These are phyloP conservation scores for Diachasmimorpha longicaudata DNA, from an alignment of 1,140 invertebrate species.

Conservation along the genomic window DNA sequence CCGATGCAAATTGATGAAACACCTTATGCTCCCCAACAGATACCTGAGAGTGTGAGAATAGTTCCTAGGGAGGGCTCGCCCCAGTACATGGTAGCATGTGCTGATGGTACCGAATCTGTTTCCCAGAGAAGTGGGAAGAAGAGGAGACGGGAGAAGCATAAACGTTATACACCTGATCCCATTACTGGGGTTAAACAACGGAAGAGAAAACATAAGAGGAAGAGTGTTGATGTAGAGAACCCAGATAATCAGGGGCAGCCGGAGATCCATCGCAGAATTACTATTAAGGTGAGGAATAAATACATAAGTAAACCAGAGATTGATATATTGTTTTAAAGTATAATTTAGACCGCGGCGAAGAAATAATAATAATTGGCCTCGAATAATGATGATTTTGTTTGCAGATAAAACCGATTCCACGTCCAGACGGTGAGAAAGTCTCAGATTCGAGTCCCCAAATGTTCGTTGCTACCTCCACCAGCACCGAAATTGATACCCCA, in stretches of 20 bases:
- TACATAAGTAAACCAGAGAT: no score
- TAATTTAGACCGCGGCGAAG: no score
- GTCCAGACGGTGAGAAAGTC: constrained; percentile 73
- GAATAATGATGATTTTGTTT: constrained; percentile 26
- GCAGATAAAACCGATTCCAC: constrained; percentile 81
- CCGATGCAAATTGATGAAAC: constrained; percentile 41
- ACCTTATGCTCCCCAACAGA: constrained; percentile 40
- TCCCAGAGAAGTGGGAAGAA: constrained; percentile 57
- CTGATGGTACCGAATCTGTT: constrained; percentile 51
- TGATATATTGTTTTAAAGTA: no score
- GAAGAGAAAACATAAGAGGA: constrained; percentile 67
- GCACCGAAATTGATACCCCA: constrained; percentile 68
- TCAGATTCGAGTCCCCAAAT: constrained; percentile 70
- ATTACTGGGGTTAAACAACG: constrained; percentile 59
- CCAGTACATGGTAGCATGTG: constrained; percentile 57
- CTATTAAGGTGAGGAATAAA: constrained; percentile 70
- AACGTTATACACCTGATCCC: constrained; percentile 59
- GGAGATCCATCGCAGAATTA: constrained; percentile 73
- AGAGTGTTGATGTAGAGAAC: constrained; percentile 72
- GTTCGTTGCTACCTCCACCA: constrained; percentile 75
- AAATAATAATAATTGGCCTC: no score
- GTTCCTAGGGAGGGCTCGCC: constrained; percentile 55
- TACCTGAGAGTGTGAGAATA: constrained; percentile 44
- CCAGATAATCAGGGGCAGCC: constrained; percentile 62
- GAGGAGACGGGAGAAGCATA: constrained; percentile 59